Evolutionary conservation across 92 coral and sea anemone genomes (phyloP).

Genomic region (Bergia sp.): DNA sequence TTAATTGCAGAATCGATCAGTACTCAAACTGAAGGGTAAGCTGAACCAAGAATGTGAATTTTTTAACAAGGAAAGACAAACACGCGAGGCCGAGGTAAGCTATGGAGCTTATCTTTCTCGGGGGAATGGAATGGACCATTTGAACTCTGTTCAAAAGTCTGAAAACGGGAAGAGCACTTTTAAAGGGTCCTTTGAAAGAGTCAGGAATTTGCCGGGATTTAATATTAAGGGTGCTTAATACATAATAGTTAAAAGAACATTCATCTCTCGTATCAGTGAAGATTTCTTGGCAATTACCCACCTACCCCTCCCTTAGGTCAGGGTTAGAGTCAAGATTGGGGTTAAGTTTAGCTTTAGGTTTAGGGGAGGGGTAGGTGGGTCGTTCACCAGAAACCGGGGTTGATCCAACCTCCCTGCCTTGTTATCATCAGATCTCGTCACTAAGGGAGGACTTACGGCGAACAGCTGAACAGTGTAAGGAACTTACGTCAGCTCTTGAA

Average conservation of each 20-base stretch:
- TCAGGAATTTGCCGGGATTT: neutral
- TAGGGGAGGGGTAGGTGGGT: no score
- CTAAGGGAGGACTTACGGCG: conserved; percentile 85
- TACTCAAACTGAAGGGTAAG: conserved; percentile 79
- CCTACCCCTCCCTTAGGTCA: no score
- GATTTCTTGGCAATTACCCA: no score
- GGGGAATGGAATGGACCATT: no score
- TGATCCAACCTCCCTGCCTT: neutral
- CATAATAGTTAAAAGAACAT: neutral
- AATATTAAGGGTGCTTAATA: neutral
- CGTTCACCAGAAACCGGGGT: no score
- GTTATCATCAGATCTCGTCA: conserved; percentile 63
- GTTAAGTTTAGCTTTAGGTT: no score
- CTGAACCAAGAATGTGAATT: conserved; percentile 72
- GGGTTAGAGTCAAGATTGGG: no score
- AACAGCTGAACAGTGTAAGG: conserved; percentile 93
- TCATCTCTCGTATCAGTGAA: neutral
- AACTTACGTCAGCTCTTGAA: conserved; percentile 88
- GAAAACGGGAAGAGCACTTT: no score
- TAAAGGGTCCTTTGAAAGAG: no score
- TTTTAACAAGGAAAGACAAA: conserved; percentile 71
- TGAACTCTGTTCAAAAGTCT: neutral
- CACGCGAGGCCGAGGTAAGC: conserved; percentile 78
- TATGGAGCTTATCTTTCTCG: neutral
- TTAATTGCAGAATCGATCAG: conserved; percentile 67